phyloP scores from a whole-genome alignment of 2,888 invertebrate species.

The Synergus itoensis region DNA sequence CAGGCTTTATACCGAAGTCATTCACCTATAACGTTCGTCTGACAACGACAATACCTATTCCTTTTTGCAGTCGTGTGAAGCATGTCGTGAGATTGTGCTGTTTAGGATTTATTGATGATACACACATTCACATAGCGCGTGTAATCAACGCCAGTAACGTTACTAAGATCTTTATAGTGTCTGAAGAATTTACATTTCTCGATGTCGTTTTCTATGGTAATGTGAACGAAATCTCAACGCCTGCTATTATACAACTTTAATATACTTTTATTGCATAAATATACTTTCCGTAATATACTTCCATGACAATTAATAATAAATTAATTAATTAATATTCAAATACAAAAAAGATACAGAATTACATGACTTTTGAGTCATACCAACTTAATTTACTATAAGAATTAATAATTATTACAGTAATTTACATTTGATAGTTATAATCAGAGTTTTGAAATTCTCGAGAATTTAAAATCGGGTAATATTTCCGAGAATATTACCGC shows the following conservation, averaged over 20 bases:
- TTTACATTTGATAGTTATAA: too few species aligned
- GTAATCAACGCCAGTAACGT: neutral
- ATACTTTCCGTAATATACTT: too few species aligned
- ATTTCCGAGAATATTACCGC: too few species aligned
- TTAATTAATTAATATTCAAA: too few species aligned
- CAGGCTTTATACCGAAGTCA: slow-evolving; percentile 48
- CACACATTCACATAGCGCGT: neutral
- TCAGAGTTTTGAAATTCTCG: too few species aligned
- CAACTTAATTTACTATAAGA: too few species aligned
- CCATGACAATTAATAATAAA: too few species aligned
- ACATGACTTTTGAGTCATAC: too few species aligned
- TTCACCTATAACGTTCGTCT: slow-evolving; percentile 48
- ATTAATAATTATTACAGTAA: too few species aligned
- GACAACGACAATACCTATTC: slow-evolving; percentile 38
- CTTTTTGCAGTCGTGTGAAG: slow-evolving; percentile 47
- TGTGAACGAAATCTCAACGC: neutral
- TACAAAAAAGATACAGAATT: too few species aligned
- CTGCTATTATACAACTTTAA: neutral
- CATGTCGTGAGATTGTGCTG: slow-evolving; percentile 52
- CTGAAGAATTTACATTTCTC: neutral
- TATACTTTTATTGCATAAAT: neutral
- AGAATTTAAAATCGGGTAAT: too few species aligned
- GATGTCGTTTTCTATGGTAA: neutral
- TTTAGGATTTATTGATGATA: slow-evolving; percentile 17
- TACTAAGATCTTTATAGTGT: neutral